Percentiles rank a stretch among this genome's conserved stretches.
Conservation (phyloP, 2,113 vertebrate genomes). For the Tor tambroides region DNA sequence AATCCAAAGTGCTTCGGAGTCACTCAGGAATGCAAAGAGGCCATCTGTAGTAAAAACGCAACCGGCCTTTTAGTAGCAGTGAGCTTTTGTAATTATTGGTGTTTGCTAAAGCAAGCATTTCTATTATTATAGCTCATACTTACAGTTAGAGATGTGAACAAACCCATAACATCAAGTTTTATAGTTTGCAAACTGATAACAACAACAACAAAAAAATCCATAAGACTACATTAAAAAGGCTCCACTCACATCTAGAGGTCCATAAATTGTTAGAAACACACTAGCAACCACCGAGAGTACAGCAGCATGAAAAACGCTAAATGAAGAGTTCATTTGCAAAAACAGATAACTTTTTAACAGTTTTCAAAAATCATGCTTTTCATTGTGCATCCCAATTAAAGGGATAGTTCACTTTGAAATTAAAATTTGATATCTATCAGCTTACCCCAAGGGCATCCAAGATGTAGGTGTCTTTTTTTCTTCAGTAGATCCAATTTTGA, state of each 20-base stretch:
- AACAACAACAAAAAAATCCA: neutral
- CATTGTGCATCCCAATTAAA: too few relatives aligned
- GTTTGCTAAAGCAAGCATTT: constrained; percentile 1
- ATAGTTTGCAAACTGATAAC: neutral
- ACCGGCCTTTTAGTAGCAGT: constrained; percentile 9
- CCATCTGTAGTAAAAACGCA: neutral
- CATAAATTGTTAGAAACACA: too few relatives aligned
- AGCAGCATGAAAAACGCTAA: too few relatives aligned
- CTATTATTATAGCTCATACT: neutral
- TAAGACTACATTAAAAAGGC: neutral
- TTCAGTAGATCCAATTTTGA: too few relatives aligned
- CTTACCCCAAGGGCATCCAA: too few relatives aligned
- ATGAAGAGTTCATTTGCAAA: too few relatives aligned
- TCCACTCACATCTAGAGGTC: neutral
- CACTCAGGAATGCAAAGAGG: constrained; percentile 19
- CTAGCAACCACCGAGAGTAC: too few relatives aligned
- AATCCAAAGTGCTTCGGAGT: neutral
- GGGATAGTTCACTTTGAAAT: too few relatives aligned
- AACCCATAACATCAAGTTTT: neutral
- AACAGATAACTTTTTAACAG: too few relatives aligned
- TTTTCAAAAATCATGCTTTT: too few relatives aligned
- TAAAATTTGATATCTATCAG: too few relatives aligned
- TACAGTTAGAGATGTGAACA: neutral
- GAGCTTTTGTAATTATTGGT: neutral
- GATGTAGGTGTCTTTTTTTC: too few relatives aligned